Evolutionary conservation across 2,888 invertebrate genomes (phyloP), one percentile per base, ranked within the genome.

Genomic region (Morpho achilles): DNA sequence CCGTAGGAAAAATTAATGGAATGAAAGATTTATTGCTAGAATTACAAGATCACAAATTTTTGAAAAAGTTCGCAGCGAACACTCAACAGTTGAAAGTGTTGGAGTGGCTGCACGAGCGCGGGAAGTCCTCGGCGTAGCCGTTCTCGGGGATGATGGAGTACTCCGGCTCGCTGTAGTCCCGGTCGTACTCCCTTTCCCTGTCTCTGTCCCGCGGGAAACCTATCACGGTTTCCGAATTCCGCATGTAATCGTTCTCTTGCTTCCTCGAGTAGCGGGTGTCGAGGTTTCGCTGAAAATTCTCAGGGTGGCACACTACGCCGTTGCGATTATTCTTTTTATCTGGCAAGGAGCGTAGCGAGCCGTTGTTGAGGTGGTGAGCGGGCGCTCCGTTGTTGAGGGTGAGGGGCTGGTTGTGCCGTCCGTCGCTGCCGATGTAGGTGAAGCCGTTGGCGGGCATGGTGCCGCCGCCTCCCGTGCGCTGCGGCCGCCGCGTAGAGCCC

Each of bases 391-490:
- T 91, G 79, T 91, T 91, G 67, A 91, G 85, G 64, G 91, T 91
- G 68, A 82, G 83, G 68, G 89, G 86, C 71, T 80, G 80, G 64
- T 79, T 73, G 76, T 92, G 93, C 76, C 92, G 93, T 68, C 91
- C 83, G 69, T 94, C 94, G 67, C 93, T 93, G 73, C 94, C 94
- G 75, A 95, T 94, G 89, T 95, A 95, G 67, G 95, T 94, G 91
- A 95, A 95, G 65, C 95, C 95, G 82, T 93, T 93, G 76, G 94
- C 95, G 79, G 93, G 94, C 78, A 93, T 92, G 75, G 93, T 93
- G 69, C 72, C 81, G 75, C 92, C 92, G 84, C 93, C 87, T 69
- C 84, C 88, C 84, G 84, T 84, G 82, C 84, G 86, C 70, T 75
- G 84, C 79, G 82, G 84, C 84, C 92, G 87, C 71, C 91, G 87